phyloP scores from a whole-genome alignment of 2,797 vertebrate genomes.

The Florisuga fusca region DNA sequence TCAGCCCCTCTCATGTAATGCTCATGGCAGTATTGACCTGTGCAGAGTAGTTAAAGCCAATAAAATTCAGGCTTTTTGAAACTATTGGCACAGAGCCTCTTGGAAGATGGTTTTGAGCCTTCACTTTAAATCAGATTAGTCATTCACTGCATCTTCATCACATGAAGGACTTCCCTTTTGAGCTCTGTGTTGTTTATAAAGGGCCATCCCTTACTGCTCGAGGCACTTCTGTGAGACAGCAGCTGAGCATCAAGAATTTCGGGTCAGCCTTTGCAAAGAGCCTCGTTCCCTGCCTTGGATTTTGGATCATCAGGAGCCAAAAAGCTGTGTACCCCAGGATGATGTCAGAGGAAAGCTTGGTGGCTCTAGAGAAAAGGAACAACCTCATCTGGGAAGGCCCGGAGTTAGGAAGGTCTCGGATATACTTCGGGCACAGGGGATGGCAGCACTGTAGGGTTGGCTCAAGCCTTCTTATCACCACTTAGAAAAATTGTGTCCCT shows the following conservation, averaged over 20 bases:
- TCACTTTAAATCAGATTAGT: neutral
- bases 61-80: neutral
- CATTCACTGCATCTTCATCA: neutral
- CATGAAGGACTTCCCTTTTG: neutral
- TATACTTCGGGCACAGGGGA: neutral
- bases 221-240: neutral
- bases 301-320: neutral
- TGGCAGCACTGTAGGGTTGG: rapidly evolving
- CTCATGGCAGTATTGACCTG: neutral
- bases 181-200: neutral
- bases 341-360: neutral
- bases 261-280: neutral
- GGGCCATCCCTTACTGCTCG: neutral
- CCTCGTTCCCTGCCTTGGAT: neutral
- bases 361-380: neutral
- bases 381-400: neutral
- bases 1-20: neutral
- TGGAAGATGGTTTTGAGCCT: neutral
- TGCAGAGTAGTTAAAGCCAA: neutral
- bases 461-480: neutral
- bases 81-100: neutral
- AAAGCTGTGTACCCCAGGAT: neutral
- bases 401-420: neutral
- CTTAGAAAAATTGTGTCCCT: neutral
- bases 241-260: neutral